A percentile compares a stretch with the other conserved stretches of the same genome.
Evolutionary conservation across 2,113 vertebrate species (phyloP).

Genomic region (Chitala chitala): DNA sequence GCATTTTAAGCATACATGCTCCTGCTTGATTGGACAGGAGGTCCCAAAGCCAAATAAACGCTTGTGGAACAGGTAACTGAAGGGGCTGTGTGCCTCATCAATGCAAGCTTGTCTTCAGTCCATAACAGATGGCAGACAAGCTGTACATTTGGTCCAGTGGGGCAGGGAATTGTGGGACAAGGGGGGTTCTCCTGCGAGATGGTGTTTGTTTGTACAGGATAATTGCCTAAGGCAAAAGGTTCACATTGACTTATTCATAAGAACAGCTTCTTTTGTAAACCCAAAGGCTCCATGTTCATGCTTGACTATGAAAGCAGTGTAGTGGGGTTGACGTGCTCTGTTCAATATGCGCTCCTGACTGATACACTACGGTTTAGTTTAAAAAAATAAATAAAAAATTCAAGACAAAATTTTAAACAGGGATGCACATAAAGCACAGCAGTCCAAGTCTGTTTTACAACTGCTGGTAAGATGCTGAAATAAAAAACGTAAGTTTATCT

Average conservation of each 20-base stretch:
- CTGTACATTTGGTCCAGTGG: background rate
- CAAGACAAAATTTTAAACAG: too few species aligned
- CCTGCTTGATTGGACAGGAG: background rate
- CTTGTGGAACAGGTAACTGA: slow-evolving; percentile 15
- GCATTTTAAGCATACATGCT: slow-evolving; percentile 3
- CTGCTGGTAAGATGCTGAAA: background rate
- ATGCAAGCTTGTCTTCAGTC: slow-evolving; percentile 24
- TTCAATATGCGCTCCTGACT: too few species aligned
- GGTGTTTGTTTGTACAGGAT: slow-evolving; percentile 31
- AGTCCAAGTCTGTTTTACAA: background rate
- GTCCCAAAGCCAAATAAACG: slow-evolving; percentile 24
- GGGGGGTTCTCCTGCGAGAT: slow-evolving; percentile 1
- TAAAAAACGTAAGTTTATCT: background rate
- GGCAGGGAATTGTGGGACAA: background rate
- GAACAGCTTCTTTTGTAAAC: slow-evolving; percentile 25
- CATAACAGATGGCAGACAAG: slow-evolving; percentile 3
- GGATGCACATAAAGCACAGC: background rate
- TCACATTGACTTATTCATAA: background rate
- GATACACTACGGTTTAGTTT: too few species aligned
- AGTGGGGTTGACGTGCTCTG: too few species aligned
- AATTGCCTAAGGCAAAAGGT: slow-evolving; percentile 27
- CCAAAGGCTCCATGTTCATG: background rate
- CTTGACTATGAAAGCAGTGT: background rate
- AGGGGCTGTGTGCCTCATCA: slow-evolving; percentile 29
- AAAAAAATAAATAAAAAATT: too few species aligned